Percentiles rank a stretch among this genome's conserved stretches.
phyloP scores from a whole-genome alignment of 2,113 vertebrate genomes.

The Oryzias celebensis region DNA sequence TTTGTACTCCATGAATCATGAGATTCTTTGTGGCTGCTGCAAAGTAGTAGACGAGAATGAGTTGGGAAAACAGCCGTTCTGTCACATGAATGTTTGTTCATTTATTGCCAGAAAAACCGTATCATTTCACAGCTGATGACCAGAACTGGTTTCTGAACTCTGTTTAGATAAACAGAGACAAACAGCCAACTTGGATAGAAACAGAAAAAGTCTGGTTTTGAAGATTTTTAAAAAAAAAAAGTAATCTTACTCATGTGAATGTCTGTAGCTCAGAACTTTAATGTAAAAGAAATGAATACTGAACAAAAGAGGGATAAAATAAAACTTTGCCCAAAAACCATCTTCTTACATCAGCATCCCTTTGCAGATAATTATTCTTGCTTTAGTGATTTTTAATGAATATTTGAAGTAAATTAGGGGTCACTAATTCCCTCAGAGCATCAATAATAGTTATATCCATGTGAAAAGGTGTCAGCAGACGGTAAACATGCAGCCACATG shows the following conservation, averaged over 20 bases:
- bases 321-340: neutral
- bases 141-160: neutral
- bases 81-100: neutral
- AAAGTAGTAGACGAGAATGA: constrained; percentile 15
- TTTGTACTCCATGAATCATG: constrained; percentile 37
- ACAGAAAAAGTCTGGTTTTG: no score
- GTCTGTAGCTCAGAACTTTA: no score
- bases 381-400: no score
- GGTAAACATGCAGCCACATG: neutral
- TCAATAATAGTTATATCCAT: no score
- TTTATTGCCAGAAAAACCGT: no score
- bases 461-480: no score
- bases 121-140: no score
- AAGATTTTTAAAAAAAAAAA: no score
- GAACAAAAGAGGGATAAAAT: neutral
- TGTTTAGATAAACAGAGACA: neutral
- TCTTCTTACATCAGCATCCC: neutral
- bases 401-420: no score
- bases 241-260: no score
- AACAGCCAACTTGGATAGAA: no score
- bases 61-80: neutral
- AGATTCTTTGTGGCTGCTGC: constrained; percentile 27
- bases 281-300: neutral
- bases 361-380: neutral
- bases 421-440: no score